Base-by-base conservation (phyloP, 2,888 invertebrate genomes). In the Hemithea aestivaria region DNA sequence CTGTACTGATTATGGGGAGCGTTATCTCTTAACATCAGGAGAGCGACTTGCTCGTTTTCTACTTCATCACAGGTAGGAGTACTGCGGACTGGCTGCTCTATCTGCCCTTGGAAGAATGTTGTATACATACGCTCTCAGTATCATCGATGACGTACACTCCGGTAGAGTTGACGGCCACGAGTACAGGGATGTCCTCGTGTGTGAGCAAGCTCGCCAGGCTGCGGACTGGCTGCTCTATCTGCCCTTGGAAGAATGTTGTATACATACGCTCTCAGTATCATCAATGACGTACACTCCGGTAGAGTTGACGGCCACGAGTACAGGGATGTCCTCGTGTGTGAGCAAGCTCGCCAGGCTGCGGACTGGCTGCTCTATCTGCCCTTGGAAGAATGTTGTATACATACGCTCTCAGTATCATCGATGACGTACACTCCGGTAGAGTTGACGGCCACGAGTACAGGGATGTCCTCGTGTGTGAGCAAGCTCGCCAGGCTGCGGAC, bases 361-460 rank as follows among this genome's bases (percentile, higher is more conserved):
- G 0, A 95, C 93, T 0, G 97, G 97, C 75, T 96, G 95, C 75
- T 98, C 97, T 35, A 98, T 93, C 84, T 97, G 96, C 6, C 97
- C 97, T 87, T 95, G 94, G 80, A 98, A 98, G 87, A n/a, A n/a
- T n/a, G n/a, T 4, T 16, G 5, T 4, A 10, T 12, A 90, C 93
- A 90, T 79, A 96, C 96, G 66, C 93, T 93, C 80, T 95, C 93
- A 20, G 91, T 87, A 52, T 94, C 93, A 67, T 97, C 96, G 45
- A 96, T 94, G 44, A 97, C 91, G 67, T 94, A 95, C 45, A 97
- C 91, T 2, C 95, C 95, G 40, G 91, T 90, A 1, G 93, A 91
- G 69, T 96, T 97, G 58, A 98, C 91, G n/a, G 95, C 96, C 24
- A 97, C 91, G 26, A 95, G 88, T 10, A 98, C 95, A 3, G 96